Evolutionary conservation across 2,888 invertebrate genomes (phyloP), one percentile per base, ranked within the genome.

Genomic region (Boloria selene): DNA sequence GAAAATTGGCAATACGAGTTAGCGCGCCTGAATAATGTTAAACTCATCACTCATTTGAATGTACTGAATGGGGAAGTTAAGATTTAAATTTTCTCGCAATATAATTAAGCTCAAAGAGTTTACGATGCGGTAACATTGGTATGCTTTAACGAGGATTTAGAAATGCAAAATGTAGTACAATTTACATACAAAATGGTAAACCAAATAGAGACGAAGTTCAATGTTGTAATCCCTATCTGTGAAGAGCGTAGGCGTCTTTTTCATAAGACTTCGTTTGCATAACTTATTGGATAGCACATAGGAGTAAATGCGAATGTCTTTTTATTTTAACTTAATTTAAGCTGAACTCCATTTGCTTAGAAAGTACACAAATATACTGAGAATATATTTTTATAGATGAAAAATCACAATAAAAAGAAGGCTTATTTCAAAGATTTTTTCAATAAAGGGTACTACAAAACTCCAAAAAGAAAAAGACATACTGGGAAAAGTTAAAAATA

Each of bases 181-280:
- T 69, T 64, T 69, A 69, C 63, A 69, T 64, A 69, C 44, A 47
- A 56, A 69, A 69, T 69, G 56, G 60, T 69, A 69, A 65, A 61
- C 26, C 63, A 61, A 65, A 69, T 63, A 69, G 42, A 65, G 54
- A 59, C 52, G 51, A 63, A 61, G 63, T 66, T 69, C 51, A 69
- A 60, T 55, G 51, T 60, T 65, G 65, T 59, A 63, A 69, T 60
- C 63, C 64, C 49, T 69, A 53, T 60, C 52, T 56, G 49, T 58
- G 60, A 61, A 58, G 17, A 61, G 47, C 42, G 52, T 52, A 18
- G 45, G 44, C 7, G 55, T 47, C 38, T 47, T 62, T 52, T 61
- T 52, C 52, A 49, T 26, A 44, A 44, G 49, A 69, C 58, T 51
- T 69, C 60, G 63, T 66, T 69, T 64, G 52, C 66, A 66, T 63